Base-by-base conservation (phyloP, 2,888 invertebrate species). In the Malthinus seriepunctatus region DNA sequence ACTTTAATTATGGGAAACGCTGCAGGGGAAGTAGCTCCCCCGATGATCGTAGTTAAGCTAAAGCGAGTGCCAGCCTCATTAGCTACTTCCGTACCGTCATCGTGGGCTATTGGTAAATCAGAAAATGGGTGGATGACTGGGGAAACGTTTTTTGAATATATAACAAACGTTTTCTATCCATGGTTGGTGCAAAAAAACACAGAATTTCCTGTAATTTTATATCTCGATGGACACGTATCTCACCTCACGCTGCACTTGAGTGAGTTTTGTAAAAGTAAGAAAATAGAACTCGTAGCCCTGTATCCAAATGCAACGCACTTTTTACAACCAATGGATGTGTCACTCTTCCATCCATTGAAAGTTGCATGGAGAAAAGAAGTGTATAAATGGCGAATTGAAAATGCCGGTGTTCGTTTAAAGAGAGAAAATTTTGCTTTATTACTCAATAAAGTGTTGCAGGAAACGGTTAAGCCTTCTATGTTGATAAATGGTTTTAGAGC, bases 31-130 rank as follows among this genome's bases (percentile, higher is more conserved):
- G n/a, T 70, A 1, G 67, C 67, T 23, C 70, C 71, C 35, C 67
- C 70, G 12, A 67, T 72, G 66, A 51, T 73, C 11, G 55, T 73
- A 31, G 69, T 66, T 65, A 54, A 33, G 56, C 68, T 34, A 66
- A 69, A 46, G 47, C 60, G 49, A 64, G 57, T 11, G 74, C 71
- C 72, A 63, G 64, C 38, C 60, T 71, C 31, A 72, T 71, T 33
- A 69, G 65, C 50, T 71, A 70, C 1, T 71, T 73, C 4, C 31
- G 46, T 42, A 32, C 42, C 49, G 32, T 14, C 42, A 11, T 11
- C 11, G 11, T 38, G 8, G 35, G 35, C 5, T 1, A 35, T 35
- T 35, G 35, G 35, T 1, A 35, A 35, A 11, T 35, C 35, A n/a
- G 39, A 39, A 9, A 39, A n/a, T 32, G 32, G 31, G 4, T 52